Percentiles rank a stretch among this genome's conserved stretches.
Evolutionary conservation across 1,140 invertebrate genomes (phyloP).

Genomic region (Eueides isabella): DNA sequence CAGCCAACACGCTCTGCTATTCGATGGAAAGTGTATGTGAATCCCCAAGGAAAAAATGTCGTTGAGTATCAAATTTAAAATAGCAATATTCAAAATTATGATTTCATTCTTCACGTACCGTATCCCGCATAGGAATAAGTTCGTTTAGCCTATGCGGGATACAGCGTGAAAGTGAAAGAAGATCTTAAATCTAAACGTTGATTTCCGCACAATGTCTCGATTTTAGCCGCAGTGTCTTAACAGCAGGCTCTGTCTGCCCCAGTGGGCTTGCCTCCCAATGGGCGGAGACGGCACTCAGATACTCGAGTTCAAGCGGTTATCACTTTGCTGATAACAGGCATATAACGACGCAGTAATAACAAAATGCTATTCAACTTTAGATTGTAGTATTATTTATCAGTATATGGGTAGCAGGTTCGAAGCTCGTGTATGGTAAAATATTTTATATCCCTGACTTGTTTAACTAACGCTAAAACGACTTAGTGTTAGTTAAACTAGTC

Average conservation of each 20-base stretch:
- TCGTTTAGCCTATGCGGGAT: not conserved
- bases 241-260: not conserved
- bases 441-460: too few relatives aligned
- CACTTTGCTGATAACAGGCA: not conserved
- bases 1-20: not conserved
- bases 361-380: not conserved
- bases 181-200: too few relatives aligned
- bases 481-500: too few relatives aligned
- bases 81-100: not conserved
- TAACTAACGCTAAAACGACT: too few relatives aligned
- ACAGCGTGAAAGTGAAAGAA: not conserved
- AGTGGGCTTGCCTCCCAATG: not conserved
- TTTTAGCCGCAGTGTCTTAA: not conserved
- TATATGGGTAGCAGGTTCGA: not conserved
- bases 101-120: too few relatives aligned
- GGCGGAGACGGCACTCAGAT: not conserved
- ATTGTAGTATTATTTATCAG: not conserved
- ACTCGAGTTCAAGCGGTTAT: slow-evolving; percentile 7
- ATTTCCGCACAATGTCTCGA: too few relatives aligned
- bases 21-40: not conserved
- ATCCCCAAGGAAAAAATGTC: not conserved
- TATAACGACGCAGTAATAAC: not conserved
- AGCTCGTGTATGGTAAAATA: not conserved
- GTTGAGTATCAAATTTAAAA: not conserved
- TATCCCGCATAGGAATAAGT: too few relatives aligned